These are phyloP conservation scores for Drosophila nigritarsus DNA, from an alignment of 2,888 invertebrate species.

Conservation along the genomic window DNA sequence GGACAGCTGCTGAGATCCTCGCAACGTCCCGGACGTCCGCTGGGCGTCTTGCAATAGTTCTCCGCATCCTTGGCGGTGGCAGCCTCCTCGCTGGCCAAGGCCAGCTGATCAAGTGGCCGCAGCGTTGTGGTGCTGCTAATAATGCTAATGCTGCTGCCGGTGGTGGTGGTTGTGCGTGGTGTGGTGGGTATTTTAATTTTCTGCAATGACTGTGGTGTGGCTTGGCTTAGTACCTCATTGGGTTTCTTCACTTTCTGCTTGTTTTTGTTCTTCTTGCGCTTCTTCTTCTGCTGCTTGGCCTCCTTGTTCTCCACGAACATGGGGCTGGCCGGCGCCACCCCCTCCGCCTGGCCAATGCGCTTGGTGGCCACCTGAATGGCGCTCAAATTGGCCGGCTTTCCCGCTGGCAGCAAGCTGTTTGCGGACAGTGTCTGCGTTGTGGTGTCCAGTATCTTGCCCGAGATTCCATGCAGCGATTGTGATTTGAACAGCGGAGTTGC, in stretches of 20 bases:
- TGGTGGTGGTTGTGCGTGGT: slow-evolving; percentile 68
- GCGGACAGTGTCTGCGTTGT: slow-evolving; percentile 58
- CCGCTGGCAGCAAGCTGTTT: slow-evolving; percentile 64
- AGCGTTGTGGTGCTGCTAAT: slow-evolving; percentile 42
- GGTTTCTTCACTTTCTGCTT: slow-evolving; percentile 82
- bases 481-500: slow-evolving; percentile 22
- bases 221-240: slow-evolving; percentile 62
- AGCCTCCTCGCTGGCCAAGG: slow-evolving; percentile 85
- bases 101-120: slow-evolving; percentile 70
- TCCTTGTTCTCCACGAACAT: slow-evolving; percentile 83
- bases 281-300: slow-evolving; percentile 81
- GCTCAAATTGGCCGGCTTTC: slow-evolving; percentile 63
- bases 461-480: slow-evolving; percentile 45
- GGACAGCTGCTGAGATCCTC: slow-evolving; percentile 96
- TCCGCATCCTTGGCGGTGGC: slow-evolving; percentile 86
- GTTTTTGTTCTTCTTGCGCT: slow-evolving; percentile 82
- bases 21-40: slow-evolving; percentile 92
- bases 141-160: slow-evolving; percentile 25
- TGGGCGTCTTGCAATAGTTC: slow-evolving; percentile 92
- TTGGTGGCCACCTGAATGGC: slow-evolving; percentile 70
- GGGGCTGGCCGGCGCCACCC: slow-evolving; percentile 56
- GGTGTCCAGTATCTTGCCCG: slow-evolving; percentile 66
- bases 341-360: slow-evolving; percentile 67
- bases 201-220: slow-evolving; percentile 57
- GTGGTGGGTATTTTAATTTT: slow-evolving; percentile 77